Evolutionary conservation across 2,113 vertebrate genomes (phyloP).

Genomic region (Fregata magnificens): DNA sequence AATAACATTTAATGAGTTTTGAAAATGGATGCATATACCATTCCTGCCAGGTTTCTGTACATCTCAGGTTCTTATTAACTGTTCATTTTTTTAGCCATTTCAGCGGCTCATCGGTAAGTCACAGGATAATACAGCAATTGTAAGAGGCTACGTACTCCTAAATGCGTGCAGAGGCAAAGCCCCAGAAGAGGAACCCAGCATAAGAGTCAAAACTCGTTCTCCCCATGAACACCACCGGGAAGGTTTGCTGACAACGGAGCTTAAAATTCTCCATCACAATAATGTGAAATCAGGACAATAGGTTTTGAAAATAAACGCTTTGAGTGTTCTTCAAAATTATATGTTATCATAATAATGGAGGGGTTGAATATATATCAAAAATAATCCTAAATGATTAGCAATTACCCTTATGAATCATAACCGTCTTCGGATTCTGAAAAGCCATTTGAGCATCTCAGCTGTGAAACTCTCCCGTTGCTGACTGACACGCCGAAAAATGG

Average conservation of each 20-base stretch:
- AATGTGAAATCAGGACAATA: background rate
- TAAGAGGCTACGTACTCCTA: background rate
- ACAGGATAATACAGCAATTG: background rate
- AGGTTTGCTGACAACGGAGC: background rate
- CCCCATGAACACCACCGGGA: background rate
- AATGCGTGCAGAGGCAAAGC: background rate
- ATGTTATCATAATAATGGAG: background rate
- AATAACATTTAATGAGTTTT: background rate
- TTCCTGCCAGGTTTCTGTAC: background rate
- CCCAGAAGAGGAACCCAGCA: background rate
- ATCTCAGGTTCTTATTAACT: background rate
- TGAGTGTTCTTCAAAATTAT: background rate
- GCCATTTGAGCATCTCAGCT: background rate
- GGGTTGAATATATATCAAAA: background rate
- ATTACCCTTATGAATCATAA: background rate
- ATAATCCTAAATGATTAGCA: background rate
- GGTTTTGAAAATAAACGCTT: background rate
- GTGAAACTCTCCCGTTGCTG: background rate
- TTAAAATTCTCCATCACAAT: background rate
- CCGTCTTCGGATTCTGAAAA: background rate
- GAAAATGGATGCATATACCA: background rate
- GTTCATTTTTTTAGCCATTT: background rate
- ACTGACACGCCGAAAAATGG: background rate
- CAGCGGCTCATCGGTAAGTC: background rate
- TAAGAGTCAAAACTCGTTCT: background rate